Evolutionary conservation across 2,797 vertebrate species (phyloP).

Genomic region (Mustela erminea): DNA sequence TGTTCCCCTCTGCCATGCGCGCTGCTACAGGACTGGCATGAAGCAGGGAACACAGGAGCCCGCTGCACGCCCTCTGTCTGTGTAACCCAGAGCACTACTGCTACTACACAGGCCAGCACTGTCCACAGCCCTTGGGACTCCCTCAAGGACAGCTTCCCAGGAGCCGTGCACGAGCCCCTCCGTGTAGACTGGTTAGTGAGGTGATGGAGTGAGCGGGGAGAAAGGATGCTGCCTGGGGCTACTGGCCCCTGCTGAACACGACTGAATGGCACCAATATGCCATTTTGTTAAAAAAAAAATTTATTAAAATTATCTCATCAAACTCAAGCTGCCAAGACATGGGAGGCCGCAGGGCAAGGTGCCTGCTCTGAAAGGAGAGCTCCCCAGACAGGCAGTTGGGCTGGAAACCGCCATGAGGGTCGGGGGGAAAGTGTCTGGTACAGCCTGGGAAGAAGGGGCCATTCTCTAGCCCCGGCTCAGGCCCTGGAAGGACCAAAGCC

Average conservation of each 20-base stretch:
- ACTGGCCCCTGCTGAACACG: background rate
- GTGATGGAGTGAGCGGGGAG: background rate
- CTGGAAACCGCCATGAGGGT: background rate
- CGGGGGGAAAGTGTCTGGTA: background rate
- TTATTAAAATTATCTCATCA: conserved; percentile 68
- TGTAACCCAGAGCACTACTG: fast-evolving
- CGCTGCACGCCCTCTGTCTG: fast-evolving
- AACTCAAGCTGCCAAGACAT: conserved; percentile 56
- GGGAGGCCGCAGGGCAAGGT: background rate
- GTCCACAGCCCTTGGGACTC: too few species aligned
- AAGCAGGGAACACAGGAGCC: background rate
- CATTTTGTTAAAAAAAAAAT: conserved; percentile 39
- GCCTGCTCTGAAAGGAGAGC: background rate
- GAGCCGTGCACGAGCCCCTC: background rate
- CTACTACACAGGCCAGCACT: background rate
- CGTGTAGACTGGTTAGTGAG: background rate
- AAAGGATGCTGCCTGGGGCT: too few species aligned
- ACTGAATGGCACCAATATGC: conserved; percentile 48
- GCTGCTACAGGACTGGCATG: fast-evolving
- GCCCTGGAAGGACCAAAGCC: background rate
- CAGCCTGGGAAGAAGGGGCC: background rate
- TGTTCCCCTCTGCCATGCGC: fast-evolving
- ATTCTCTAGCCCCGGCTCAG: fast-evolving
- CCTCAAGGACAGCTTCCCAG: background rate
- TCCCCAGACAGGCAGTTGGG: background rate